Evolutionary conservation across 2,888 invertebrate species (phyloP).

Genomic region (Nycteola revayana): DNA sequence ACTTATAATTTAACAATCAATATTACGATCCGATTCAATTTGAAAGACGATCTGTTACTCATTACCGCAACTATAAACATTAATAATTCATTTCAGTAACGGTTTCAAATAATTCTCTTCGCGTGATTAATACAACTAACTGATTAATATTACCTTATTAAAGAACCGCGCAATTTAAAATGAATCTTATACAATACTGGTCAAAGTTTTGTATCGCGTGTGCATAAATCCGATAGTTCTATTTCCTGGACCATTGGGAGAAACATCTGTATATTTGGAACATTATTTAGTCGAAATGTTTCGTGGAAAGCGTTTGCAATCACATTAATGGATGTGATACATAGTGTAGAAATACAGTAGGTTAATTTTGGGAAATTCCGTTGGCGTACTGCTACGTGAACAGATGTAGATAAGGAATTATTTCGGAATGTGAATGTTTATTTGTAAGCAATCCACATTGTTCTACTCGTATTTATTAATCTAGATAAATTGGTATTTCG

Average conservation of each 20-base stretch:
- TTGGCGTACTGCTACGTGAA: neutral
- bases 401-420: no score
- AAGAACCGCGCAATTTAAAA: no score
- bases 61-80: slow-evolving; percentile 14
- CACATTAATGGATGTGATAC: slow-evolving; percentile 22
- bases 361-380: neutral
- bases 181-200: no score
- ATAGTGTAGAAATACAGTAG: slow-evolving; percentile 4
- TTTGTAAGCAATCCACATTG: no score
- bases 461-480: no score
- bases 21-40: no score
- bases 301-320: slow-evolving; percentile 21
- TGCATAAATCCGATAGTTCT: no score
- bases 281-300: slow-evolving; percentile 25
- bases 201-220: no score
- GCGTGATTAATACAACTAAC: slow-evolving; percentile 16
- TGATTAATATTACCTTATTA: slow-evolving; percentile 18
- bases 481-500: no score
- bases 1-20: no score
- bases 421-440: no score
- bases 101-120: slow-evolving; percentile 11
- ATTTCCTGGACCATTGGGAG: slow-evolving; percentile 11
- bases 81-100: slow-evolving; percentile 15
- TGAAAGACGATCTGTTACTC: slow-evolving; percentile 5
- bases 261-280: slow-evolving; percentile 18